These are phyloP conservation scores for Miniopterus natalensis DNA, from an alignment of 2,113 vertebrate genomes.

Conservation along the genomic window DNA sequence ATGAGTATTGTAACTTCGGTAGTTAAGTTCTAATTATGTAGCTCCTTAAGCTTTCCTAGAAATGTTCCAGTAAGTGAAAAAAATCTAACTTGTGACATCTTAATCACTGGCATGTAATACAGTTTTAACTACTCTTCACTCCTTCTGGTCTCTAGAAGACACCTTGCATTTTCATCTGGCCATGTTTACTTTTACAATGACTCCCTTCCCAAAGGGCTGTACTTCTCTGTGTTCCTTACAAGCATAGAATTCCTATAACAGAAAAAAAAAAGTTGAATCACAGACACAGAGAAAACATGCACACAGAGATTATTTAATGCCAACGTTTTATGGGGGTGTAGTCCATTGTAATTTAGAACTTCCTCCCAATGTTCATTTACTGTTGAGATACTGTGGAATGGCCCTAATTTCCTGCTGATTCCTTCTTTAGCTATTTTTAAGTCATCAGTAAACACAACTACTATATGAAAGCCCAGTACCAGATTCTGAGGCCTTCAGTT, in stretches of 20 bases:
- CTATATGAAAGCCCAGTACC: slow-evolving; percentile 53
- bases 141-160: not conserved
- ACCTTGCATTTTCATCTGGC: slow-evolving; percentile 58
- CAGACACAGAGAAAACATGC: not conserved
- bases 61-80: not conserved
- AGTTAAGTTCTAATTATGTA: not conserved
- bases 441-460: slow-evolving; percentile 38
- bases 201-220: not conserved
- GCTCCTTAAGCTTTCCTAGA: not conserved
- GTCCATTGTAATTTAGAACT: slow-evolving; percentile 33
- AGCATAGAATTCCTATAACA: slow-evolving; percentile 14
- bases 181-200: slow-evolving; percentile 39
- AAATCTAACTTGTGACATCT: not conserved
- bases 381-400: not conserved
- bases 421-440: slow-evolving; percentile 66
- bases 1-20: not conserved
- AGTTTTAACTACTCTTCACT: slow-evolving; percentile 14
- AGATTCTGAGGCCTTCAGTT: slow-evolving; percentile 49
- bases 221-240: slow-evolving; percentile 34
- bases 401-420: slow-evolving; percentile 45
- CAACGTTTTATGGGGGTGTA: not conserved
- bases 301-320: not conserved
- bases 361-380: not conserved
- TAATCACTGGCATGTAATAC: slow-evolving; percentile 30
- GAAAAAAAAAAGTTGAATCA: not conserved